Evolutionary conservation across 30 jellyfish, hydroid and myxozoan genomes (phyloP).

Genomic region (Aurelia aurita complex sp. Pacific): DNA sequence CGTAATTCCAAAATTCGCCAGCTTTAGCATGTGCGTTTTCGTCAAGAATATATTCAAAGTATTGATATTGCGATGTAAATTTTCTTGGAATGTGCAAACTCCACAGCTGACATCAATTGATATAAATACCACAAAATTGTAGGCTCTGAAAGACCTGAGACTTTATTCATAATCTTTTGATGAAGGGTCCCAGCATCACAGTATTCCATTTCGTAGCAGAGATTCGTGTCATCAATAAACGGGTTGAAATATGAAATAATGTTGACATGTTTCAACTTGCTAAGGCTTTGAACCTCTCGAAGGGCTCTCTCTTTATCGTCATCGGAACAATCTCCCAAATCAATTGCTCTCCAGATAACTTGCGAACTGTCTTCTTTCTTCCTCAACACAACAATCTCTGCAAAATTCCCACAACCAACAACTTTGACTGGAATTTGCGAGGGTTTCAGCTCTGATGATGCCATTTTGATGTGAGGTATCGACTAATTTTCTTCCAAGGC

Average conservation of each 20-base stretch:
- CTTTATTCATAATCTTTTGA: conserved; percentile 74
- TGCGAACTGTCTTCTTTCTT: conserved; percentile 80
- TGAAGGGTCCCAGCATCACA: conserved; percentile 90
- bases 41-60: conserved; percentile 82
- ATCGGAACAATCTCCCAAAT: conserved; percentile 82
- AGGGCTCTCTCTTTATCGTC: conserved; percentile 77
- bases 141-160: conserved; percentile 57
- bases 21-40: conserved; percentile 76
- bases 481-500: no score
- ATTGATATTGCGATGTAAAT: conserved; percentile 88
- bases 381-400: conserved; percentile 86
- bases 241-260: conserved; percentile 76
- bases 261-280: conserved; percentile 79
- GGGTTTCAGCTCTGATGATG: conserved; percentile 43
- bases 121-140: conserved; percentile 71
- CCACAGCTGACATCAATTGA: conserved; percentile 89
- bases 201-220: conserved; percentile 90
- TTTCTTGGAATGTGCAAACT: conserved; percentile 71
- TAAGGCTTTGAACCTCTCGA: conserved; percentile 78
- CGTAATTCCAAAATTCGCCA: conserved; percentile 89
- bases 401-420: conserved; percentile 91
- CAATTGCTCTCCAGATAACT: conserved; percentile 91
- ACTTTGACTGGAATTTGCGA: conserved; percentile 75
- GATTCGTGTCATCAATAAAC: conserved; percentile 83
- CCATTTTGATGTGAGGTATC: conserved; percentile 2